Evolutionary conservation across 2,113 vertebrate genomes (phyloP).

Genomic region (Dicaeum eximium): DNA sequence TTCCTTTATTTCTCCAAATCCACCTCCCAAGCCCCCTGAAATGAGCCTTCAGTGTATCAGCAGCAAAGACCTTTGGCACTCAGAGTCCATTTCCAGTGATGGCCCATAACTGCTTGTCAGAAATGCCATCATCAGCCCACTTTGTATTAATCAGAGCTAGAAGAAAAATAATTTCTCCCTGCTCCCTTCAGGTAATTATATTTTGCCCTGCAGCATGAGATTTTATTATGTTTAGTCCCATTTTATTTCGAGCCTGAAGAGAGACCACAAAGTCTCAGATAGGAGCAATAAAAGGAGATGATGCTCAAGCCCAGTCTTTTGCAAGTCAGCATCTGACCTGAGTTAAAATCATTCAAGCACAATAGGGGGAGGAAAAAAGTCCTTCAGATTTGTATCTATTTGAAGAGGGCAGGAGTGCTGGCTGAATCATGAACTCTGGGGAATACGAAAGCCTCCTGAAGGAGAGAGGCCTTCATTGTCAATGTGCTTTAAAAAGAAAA

Average conservation of each 20-base stretch:
- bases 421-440: constrained; percentile 41
- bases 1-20: not conserved
- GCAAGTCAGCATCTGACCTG: constrained; percentile 37
- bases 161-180: not conserved
- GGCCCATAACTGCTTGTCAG: not conserved
- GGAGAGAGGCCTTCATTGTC: constrained; percentile 7
- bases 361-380: not conserved
- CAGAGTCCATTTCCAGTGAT: not conserved
- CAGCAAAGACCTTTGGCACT: not conserved
- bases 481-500: constrained; percentile 35
- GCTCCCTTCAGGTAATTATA: not conserved
- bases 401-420: constrained; percentile 12
- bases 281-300: not conserved
- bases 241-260: constrained; percentile 17
- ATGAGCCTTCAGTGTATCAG: fast-evolving
- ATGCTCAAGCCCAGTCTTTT: constrained; percentile 11
- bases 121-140: not conserved
- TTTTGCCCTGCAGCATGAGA: constrained; percentile 33
- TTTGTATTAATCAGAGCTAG: not conserved
- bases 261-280: not conserved
- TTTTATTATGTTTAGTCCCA: constrained; percentile 30
- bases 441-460: not conserved
- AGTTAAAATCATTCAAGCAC: constrained; percentile 25
- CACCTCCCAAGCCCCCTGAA: not conserved
- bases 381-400: constrained; percentile 21